These are phyloP conservation scores for Mythimna loreyi DNA, from an alignment of 2,888 invertebrate genomes.

Conservation along the genomic window DNA sequence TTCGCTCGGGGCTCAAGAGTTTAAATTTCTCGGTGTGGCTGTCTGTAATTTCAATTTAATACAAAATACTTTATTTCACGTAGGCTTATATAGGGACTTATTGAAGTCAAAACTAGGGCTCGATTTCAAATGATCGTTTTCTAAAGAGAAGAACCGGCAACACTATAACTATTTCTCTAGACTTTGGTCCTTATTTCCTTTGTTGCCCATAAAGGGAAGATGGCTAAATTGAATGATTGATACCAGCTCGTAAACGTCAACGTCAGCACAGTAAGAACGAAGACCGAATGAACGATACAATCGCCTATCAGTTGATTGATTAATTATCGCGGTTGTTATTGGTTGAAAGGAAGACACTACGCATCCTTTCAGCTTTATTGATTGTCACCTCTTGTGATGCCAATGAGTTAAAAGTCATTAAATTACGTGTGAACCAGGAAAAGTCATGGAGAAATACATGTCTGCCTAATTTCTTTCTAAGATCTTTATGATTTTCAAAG, in stretches of 20 bases:
- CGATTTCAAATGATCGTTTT: too few species aligned
- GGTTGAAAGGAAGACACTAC: slow-evolving; percentile 9
- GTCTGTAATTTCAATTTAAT: too few species aligned
- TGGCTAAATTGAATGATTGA: background rate
- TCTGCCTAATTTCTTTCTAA: background rate
- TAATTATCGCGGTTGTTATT: slow-evolving; percentile 5
- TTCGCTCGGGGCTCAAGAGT: too few species aligned
- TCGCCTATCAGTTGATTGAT: slow-evolving; percentile 20
- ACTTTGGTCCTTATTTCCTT: too few species aligned
- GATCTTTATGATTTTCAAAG: background rate
- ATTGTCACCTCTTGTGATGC: background rate
- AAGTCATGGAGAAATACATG: background rate
- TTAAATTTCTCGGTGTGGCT: too few species aligned
- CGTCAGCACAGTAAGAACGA: background rate
- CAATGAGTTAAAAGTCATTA: background rate
- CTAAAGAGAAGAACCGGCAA: too few species aligned
- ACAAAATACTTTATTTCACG: too few species aligned
- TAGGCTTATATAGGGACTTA: too few species aligned
- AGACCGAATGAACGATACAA: slow-evolving; percentile 11
- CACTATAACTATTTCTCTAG: too few species aligned
- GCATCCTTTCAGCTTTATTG: background rate
- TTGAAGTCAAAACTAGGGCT: too few species aligned
- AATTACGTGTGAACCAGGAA: background rate
- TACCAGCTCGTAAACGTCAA: background rate
- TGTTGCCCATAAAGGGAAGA: background rate